These are phyloP conservation scores for Crax fasciolata DNA, from an alignment of 2,797 vertebrate species.

Conservation along the genomic window DNA sequence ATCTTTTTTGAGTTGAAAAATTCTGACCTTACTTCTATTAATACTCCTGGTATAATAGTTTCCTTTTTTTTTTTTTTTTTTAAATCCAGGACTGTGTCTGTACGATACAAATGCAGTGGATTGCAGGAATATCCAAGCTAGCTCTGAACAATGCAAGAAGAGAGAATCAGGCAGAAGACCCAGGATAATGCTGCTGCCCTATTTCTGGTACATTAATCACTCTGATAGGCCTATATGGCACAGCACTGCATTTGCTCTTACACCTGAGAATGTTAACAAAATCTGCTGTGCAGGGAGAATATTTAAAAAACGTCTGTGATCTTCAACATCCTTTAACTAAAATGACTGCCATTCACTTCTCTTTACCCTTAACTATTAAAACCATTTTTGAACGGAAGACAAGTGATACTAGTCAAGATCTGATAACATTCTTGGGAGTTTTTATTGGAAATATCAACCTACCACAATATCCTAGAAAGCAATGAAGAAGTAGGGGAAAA, in stretches of 20 bases:
- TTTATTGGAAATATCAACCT: background rate
- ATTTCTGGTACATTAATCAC: slow-evolving; percentile 26
- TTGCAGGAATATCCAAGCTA: background rate
- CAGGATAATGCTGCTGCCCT: background rate
- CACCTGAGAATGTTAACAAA: background rate
- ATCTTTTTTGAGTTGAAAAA: background rate
- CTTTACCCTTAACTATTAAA: background rate
- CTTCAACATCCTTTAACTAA: background rate
- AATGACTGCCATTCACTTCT: background rate
- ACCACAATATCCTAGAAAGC: background rate
- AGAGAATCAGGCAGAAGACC: background rate
- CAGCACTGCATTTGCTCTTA: background rate
- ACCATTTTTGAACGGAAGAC: background rate
- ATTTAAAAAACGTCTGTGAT: background rate
- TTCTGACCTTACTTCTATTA: background rate
- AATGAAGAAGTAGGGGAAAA: background rate
- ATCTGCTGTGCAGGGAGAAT: background rate
- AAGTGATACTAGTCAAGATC: background rate
- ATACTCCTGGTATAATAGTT: background rate
- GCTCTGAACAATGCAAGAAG: background rate
- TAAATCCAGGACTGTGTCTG: background rate
- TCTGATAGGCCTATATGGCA: background rate
- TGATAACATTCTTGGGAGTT: background rate
- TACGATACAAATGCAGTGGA: background rate
- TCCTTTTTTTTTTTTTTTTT: background rate